Evolutionary conservation across 2,888 invertebrate species (phyloP).

Genomic region (Erannis defoliaria): DNA sequence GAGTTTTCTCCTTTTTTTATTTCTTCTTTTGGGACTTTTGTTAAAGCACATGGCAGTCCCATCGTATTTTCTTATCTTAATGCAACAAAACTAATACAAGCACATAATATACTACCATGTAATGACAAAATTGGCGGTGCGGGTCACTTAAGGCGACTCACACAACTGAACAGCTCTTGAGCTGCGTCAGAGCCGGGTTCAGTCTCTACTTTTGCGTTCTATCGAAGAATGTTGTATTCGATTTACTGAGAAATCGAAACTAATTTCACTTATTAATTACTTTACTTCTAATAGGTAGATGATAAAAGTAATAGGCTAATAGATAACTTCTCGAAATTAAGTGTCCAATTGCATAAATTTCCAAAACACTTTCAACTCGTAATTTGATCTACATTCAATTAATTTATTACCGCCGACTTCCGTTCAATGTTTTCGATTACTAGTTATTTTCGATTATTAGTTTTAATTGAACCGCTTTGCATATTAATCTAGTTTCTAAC

Average conservation of each 20-base stretch:
- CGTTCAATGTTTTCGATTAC: constrained; percentile 48
- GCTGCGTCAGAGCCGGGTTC: no score
- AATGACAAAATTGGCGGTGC: no score
- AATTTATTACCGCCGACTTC: constrained; percentile 43
- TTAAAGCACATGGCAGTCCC: no score
- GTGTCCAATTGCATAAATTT: constrained; percentile 30
- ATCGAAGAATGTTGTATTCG: no score
- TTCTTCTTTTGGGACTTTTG: no score
- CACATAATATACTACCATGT: no score
- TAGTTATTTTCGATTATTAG: constrained; percentile 47
- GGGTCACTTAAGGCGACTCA: no score
- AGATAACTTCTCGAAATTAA: constrained; percentile 25
- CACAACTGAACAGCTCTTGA: no score
- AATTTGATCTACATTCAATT: constrained; percentile 42
- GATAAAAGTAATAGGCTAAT: constrained; percentile 20
- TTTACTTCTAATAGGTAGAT: constrained; percentile 13
- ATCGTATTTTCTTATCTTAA: no score
- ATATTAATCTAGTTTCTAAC: constrained; percentile 49
- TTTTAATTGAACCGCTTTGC: constrained; percentile 52
- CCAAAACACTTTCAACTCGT: constrained; percentile 36
- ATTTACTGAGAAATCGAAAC: neutral
- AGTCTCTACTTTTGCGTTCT: no score
- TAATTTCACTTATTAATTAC: constrained; percentile 18
- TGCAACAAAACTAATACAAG: no score
- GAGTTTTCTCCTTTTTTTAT: no score